Percentiles rank a stretch among this genome's conserved stretches.
Conservation (phyloP, 2,888 invertebrate genomes). For the Anorthoa munda region DNA sequence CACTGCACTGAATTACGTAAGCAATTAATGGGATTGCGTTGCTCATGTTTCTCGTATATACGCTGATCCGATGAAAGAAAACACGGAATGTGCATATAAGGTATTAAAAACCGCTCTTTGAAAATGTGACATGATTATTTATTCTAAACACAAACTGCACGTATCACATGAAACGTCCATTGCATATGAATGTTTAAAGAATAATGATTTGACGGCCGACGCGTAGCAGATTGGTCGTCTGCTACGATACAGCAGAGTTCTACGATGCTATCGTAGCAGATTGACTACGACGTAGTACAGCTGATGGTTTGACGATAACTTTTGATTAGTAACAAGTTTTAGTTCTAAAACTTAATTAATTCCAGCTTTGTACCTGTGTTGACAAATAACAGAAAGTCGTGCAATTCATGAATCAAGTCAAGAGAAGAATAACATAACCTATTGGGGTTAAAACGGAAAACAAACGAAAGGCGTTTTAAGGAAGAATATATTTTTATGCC, state of each 20-base stretch:
- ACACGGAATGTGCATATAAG: slow-evolving; percentile 17
- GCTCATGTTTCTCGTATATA: slow-evolving; percentile 19
- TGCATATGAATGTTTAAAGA: neutral
- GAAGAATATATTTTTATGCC: no score
- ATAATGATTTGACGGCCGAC: slow-evolving; percentile 28
- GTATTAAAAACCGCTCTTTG: neutral
- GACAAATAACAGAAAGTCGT: neutral
- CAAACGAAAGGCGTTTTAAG: no score
- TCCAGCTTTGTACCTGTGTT: no score
- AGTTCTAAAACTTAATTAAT: neutral
- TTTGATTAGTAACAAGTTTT: neutral
- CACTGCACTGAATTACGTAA: slow-evolving; percentile 52
- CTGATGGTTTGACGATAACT: neutral
- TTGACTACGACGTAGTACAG: slow-evolving; percentile 19
- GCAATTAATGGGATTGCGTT: slow-evolving; percentile 51
- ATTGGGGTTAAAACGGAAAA: no score
- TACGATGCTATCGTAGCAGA: neutral
- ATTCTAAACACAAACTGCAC: neutral
- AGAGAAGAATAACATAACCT: no score
- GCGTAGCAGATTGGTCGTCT: neutral
- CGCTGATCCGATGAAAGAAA: slow-evolving; percentile 32
- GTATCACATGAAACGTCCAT: neutral
- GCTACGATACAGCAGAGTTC: slow-evolving; percentile 4
- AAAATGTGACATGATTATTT: neutral
- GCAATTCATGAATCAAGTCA: neutral